phyloP scores from a whole-genome alignment of 2,888 invertebrate species.

The Cheilosia soror region DNA sequence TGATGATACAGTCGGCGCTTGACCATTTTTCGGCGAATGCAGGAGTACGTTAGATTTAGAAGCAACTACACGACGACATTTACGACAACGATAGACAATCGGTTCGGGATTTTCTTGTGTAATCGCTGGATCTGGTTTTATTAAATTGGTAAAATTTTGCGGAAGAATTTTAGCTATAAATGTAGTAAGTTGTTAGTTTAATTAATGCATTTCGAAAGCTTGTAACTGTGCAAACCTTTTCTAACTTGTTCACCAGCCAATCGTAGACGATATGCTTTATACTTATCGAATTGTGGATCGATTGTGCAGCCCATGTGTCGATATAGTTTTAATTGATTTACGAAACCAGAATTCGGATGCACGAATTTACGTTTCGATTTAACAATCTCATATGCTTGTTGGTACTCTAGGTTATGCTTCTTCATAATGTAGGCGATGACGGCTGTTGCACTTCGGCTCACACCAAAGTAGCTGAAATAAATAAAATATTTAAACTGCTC shows the following conservation, averaged over 20 bases:
- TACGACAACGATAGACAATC: conserved; percentile 92
- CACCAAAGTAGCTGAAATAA: conserved; percentile 90
- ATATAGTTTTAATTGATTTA: conserved; percentile 91
- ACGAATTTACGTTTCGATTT: conserved; percentile 89
- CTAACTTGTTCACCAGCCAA: conserved; percentile 92
- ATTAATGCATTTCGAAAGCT: not conserved
- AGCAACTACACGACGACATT: conserved; percentile 93
- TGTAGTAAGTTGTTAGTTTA: not conserved
- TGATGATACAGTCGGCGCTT: conserved; percentile 8
- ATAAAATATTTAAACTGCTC: no score
- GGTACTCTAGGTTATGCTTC: conserved; percentile 89
- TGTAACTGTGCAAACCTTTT: conserved; percentile 85
- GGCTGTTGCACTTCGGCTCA: conserved; percentile 94
- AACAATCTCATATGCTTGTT: conserved; percentile 89
- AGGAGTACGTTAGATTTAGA: conserved; percentile 91
- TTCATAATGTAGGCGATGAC: conserved; percentile 95
- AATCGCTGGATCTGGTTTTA: conserved; percentile 92
- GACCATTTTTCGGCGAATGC: conserved; percentile 84
- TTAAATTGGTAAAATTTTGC: conserved; percentile 89
- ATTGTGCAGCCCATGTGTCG: conserved; percentile 90
- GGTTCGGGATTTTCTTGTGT: conserved; percentile 91
- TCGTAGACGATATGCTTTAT: conserved; percentile 90
- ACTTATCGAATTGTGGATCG: conserved; percentile 88
- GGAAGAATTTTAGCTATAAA: conserved; percentile 91
- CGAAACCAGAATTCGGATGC: conserved; percentile 92